Conservation (phyloP, 1,140 invertebrate species). For the Drosophila baimaii region DNA sequence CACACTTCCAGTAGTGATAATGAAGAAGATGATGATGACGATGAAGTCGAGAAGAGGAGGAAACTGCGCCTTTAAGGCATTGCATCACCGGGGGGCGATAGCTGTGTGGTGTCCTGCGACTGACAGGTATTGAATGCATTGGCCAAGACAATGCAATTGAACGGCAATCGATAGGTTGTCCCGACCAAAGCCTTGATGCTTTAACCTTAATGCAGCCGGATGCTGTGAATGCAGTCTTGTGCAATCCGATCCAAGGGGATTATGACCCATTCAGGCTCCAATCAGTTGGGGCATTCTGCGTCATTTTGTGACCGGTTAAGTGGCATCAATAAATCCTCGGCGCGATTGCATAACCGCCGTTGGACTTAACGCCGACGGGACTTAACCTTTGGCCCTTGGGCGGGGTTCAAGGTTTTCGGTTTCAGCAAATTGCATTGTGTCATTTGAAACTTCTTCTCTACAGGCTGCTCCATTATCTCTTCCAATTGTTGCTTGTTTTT, state of each 20-base stretch:
- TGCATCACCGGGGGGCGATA: constrained; percentile 50
- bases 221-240: constrained; percentile 22
- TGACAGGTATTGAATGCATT: constrained; percentile 49
- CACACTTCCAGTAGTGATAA: not conserved
- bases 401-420: constrained; percentile 49
- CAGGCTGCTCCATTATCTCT: constrained; percentile 41
- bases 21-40: not conserved
- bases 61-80: constrained; percentile 45
- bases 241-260: constrained; percentile 7
- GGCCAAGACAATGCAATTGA: constrained; percentile 43
- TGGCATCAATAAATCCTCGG: constrained; percentile 19
- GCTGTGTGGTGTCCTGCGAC: constrained; percentile 18
- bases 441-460: constrained; percentile 50
- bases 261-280: not conserved
- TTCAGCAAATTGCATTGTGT: constrained; percentile 50
- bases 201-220: constrained; percentile 37
- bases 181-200: constrained; percentile 39
- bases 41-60: not conserved
- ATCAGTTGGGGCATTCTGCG: constrained; percentile 14
- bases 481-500: constrained; percentile 31
- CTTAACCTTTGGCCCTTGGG: constrained; percentile 45
- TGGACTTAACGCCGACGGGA: constrained; percentile 3
- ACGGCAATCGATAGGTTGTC: constrained; percentile 55
- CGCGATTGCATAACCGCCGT: constrained; percentile 52
- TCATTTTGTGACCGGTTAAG: constrained; percentile 20